Conservation (phyloP, 2,113 vertebrate genomes). For the Ia io region DNA sequence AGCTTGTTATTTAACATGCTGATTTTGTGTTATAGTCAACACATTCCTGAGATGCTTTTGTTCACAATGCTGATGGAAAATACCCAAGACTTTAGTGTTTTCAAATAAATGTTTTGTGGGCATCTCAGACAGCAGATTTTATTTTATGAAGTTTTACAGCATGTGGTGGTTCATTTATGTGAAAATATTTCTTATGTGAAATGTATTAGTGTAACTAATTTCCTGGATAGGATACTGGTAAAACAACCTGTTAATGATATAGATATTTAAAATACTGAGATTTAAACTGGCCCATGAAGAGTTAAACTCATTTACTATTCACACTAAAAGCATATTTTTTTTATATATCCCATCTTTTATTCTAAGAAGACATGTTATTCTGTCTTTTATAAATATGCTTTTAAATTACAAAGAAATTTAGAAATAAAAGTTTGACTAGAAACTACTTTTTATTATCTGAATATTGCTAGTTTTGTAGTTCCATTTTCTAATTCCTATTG, state of each 20-base stretch:
- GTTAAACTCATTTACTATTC: not conserved
- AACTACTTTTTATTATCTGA: not conserved
- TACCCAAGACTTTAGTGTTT: constrained; percentile 59
- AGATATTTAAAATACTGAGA: constrained; percentile 29
- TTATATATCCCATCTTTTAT: not conserved
- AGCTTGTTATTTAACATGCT: constrained; percentile 71
- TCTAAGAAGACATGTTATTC: not conserved
- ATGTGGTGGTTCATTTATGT: not conserved
- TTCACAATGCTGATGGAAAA: constrained; percentile 66
- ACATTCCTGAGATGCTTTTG: constrained; percentile 75
- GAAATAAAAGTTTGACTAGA: not conserved
- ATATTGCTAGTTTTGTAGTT: not conserved
- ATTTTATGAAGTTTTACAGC: constrained; percentile 30
- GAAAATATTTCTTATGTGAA: constrained; percentile 25
- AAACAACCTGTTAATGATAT: not conserved
- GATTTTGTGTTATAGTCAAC: constrained; percentile 70
- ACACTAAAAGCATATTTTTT: not conserved
- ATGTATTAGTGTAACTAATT: not conserved
- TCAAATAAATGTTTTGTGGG: constrained; percentile 40
- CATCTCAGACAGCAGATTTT: constrained; percentile 21
- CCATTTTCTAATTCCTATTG: not conserved
- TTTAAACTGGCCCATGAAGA: not conserved
- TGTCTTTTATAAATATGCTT: not conserved
- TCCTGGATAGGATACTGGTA: not conserved
- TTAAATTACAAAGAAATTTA: constrained; percentile 16